Conservation (phyloP, 2,888 invertebrate genomes). For the Drosophila kanekoi region DNA sequence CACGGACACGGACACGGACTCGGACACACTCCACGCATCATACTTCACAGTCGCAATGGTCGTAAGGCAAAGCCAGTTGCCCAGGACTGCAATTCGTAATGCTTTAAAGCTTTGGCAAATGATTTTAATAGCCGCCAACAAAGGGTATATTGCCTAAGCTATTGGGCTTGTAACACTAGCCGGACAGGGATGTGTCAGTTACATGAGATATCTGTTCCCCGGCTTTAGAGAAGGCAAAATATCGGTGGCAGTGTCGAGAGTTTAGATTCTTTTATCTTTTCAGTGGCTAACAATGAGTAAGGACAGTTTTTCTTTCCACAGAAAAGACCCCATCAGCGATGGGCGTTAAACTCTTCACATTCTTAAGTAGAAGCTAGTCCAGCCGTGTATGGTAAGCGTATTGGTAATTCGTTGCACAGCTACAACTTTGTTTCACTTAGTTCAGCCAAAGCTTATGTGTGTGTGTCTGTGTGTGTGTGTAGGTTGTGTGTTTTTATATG, state of each 20-base stretch:
- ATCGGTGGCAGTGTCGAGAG: too few species aligned
- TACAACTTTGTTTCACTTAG: constrained; percentile 8
- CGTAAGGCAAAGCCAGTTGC: constrained; percentile 49
- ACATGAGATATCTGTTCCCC: too few species aligned
- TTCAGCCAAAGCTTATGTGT: background rate
- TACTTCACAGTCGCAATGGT: constrained; percentile 48
- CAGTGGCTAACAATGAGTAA: too few species aligned
- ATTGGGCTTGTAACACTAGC: background rate
- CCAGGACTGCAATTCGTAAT: constrained; percentile 49
- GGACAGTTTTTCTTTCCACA: too few species aligned
- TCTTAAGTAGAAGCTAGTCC: too few species aligned
- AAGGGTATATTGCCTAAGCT: background rate
- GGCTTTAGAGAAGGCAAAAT: too few species aligned
- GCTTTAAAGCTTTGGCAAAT: constrained; percentile 47
- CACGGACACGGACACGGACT: background rate
- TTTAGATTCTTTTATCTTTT: too few species aligned
- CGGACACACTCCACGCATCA: background rate
- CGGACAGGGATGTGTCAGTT: background rate
- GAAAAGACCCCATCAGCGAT: too few species aligned
- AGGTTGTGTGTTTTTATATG: constrained; percentile 6
- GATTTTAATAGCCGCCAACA: background rate
- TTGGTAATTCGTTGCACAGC: constrained; percentile 11
- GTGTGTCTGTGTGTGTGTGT: constrained; percentile 17
- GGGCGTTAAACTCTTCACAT: too few species aligned
- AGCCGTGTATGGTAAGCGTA: constrained; percentile 29